These are phyloP conservation scores for Actenoides lindsayi DNA, from an alignment of 2,113 vertebrate genomes.

Conservation along the genomic window DNA sequence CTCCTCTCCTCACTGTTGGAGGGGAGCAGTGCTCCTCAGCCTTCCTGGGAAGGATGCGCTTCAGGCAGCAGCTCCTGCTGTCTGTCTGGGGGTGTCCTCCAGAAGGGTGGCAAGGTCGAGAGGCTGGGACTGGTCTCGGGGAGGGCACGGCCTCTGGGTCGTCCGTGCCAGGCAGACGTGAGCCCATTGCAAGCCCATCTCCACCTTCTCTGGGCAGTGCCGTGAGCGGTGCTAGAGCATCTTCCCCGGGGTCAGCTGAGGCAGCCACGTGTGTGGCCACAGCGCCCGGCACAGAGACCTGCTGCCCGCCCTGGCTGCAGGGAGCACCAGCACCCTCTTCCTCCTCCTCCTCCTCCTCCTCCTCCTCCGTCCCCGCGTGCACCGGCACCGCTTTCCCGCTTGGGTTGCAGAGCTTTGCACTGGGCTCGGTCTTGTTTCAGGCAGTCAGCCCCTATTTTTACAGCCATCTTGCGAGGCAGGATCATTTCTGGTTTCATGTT, in stretches of 20 bases:
- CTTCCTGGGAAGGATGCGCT: not conserved
- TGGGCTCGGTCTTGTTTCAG: not conserved
- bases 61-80: not conserved
- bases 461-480: not conserved
- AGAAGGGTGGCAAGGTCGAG: not conserved
- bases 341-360: not conserved
- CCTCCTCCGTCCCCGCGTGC: not conserved
- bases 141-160: not conserved
- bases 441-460: not conserved
- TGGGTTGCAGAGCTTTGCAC: not conserved
- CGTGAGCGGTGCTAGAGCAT: not conserved
- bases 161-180: not conserved
- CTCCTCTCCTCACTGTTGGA: not conserved
- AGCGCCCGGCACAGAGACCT: not conserved
- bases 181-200: accelerated
- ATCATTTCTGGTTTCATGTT: not conserved
- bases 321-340: not conserved
- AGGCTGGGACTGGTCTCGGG: not conserved
- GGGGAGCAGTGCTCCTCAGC: not conserved
- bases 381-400: not conserved
- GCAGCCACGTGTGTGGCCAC: not conserved
- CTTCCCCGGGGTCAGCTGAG: not conserved
- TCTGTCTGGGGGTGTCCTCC: not conserved
- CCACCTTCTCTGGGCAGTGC: accelerated
- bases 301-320: accelerated